Evolutionary conservation across 2,797 vertebrate genomes (phyloP), one percentile per base, ranked within the genome.

Genomic region (Acanthurus tractus): DNA sequence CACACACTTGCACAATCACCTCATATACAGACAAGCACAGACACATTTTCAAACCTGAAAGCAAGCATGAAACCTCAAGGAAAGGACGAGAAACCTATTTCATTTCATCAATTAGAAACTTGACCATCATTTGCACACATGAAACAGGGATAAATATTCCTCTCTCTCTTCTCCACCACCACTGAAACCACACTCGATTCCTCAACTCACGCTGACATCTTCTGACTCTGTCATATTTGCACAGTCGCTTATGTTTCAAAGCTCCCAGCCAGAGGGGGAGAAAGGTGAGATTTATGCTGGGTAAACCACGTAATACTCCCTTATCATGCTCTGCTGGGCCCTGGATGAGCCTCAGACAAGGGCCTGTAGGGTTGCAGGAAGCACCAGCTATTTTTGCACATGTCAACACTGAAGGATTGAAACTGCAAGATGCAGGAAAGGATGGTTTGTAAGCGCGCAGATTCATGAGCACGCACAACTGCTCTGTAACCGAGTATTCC

Each of bases 231-330:
- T 56, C 65, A 55, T 22, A 69, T 10, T 3, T 55, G 14, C 68
- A 55, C 72, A 59, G 78, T 69, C 48, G 29, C 76, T 81, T 76
- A 40, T 8, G 2, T 70, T 56, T 45, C 50, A 57, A 40, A 66
- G 54, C 55, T 74, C 6, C 29, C 38, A 34, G 63, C 65, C 70
- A 13, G 44, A 29, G 25, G 50, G 25, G 52, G 29, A 49, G 49
- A 58, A 6, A 36, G 50, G 62, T 17, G 34, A 61, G 76, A 76
- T 70, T 74, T 46, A 54, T 56, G 68, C 54, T 1, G 63, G 42
- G 8, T 55, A 64, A 77, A 74, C 23, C 76, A 74, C 46, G 29
- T 64, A 73, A 70, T 62, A 20, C 52, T 50, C 48, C 72, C 76
- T 73, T 66, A 45, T 67, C 69, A 61, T 15, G 78, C 74, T 74